A percentile compares a stretch with the other conserved stretches of the same genome.
Conservation (phyloP, 2,888 invertebrate genomes). For the Pediacus dermestoides region DNA sequence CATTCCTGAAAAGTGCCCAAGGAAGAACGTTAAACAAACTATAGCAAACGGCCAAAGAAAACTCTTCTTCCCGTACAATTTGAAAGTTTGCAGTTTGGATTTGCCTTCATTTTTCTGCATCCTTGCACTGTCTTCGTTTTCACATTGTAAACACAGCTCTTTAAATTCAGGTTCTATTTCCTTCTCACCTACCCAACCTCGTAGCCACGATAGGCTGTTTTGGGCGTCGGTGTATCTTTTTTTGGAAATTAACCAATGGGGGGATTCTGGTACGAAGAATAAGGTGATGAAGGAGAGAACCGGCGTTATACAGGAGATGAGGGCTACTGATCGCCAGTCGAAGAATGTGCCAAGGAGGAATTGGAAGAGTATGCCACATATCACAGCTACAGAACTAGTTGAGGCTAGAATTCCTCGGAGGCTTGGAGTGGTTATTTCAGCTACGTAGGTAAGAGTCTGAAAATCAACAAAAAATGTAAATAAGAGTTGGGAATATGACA, state of each 20-base stretch:
- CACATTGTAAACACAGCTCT: conserved; percentile 46
- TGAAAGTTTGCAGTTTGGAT: conserved; percentile 15
- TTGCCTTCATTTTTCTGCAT: background rate
- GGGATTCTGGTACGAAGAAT: conserved; percentile 76
- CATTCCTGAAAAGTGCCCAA: conserved; percentile 76
- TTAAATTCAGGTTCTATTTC: conserved; percentile 60
- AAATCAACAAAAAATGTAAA: too few relatives aligned
- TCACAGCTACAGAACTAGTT: conserved; percentile 71
- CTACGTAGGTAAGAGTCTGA: conserved; percentile 76
- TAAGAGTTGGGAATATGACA: too few relatives aligned
- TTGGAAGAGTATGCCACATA: conserved; percentile 71
- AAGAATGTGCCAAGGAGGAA: conserved; percentile 69
- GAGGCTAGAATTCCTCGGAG: conserved; percentile 72
- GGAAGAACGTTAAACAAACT: conserved; percentile 65
- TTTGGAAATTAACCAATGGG: conserved; percentile 73
- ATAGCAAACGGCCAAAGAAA: conserved; percentile 68
- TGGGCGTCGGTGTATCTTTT: conserved; percentile 64
- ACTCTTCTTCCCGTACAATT: conserved; percentile 55
- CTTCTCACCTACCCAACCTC: conserved; percentile 68
- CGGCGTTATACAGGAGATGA: conserved; percentile 65
- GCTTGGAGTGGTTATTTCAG: conserved; percentile 78
- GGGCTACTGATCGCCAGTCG: conserved; percentile 68
- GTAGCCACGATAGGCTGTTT: conserved; percentile 69
- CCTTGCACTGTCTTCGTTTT: conserved; percentile 11
- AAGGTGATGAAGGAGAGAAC: conserved; percentile 61